phyloP scores from a whole-genome alignment of 1,140 invertebrate species.

The Brachionus rubens region DNA sequence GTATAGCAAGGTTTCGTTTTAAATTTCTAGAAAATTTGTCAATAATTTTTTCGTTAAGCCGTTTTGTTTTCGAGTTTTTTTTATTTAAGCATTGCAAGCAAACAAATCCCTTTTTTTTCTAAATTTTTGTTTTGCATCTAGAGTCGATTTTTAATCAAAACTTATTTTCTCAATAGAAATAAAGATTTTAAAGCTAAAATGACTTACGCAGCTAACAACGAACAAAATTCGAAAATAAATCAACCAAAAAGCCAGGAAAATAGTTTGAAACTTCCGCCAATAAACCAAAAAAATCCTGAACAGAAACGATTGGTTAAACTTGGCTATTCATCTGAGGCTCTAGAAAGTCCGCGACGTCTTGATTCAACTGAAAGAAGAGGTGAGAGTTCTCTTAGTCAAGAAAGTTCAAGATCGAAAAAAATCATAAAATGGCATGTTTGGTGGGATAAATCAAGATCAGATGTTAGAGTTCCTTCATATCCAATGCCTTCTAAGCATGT shows the following conservation, averaged over 20 bases:
- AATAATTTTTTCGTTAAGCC: too few species aligned
- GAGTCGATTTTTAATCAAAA: too few species aligned
- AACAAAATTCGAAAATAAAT: too few species aligned
- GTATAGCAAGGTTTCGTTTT: too few species aligned
- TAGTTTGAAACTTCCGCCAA: neutral
- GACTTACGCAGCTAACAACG: too few species aligned
- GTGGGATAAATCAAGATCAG: constrained; percentile 33
- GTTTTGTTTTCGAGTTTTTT: too few species aligned
- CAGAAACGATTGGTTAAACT: neutral
- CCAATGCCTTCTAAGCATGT: constrained; percentile 6
- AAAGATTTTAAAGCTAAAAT: too few species aligned
- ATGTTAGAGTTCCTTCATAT: constrained; percentile 21
- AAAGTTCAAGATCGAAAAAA: constrained; percentile 5
- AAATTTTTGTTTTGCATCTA: too few species aligned
- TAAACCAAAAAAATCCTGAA: neutral
- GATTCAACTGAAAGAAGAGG: neutral
- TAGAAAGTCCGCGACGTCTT: neutral
- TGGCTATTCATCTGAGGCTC: neutral
- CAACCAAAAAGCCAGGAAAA: neutral
- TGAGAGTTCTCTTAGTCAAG: constrained; percentile 13
- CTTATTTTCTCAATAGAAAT: too few species aligned
- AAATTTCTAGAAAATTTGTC: too few species aligned
- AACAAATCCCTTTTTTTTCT: too few species aligned
- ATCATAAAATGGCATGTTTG: constrained; percentile 36
- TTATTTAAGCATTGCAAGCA: too few species aligned